Percentiles rank a stretch among this genome's conserved stretches.
phyloP scores from a whole-genome alignment of 1,140 invertebrate genomes.

The Druon quercuslanigerum region DNA sequence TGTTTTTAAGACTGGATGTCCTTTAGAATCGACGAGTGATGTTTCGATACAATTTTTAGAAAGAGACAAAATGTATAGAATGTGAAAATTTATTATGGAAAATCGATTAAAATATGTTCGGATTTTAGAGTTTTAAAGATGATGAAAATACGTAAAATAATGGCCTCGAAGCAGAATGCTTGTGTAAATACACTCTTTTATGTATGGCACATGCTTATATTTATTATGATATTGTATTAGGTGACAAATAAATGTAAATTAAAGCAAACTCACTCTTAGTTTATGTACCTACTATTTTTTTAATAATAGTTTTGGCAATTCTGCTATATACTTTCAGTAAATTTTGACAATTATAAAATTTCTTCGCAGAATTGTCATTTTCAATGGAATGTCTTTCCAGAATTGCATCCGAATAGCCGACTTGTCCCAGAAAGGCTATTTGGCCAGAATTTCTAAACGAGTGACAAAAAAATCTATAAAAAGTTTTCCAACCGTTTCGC shows the following conservation, averaged over 20 bases:
- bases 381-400: too few species aligned
- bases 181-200: constrained; percentile 68
- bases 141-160: constrained; percentile 65
- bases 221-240: constrained; percentile 70
- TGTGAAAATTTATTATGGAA: constrained; percentile 58
- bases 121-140: constrained; percentile 45
- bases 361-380: too few species aligned
- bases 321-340: too few species aligned
- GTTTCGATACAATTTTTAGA: constrained; percentile 44
- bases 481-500: too few species aligned
- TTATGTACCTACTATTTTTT: not conserved
- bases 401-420: too few species aligned
- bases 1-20: constrained; percentile 61
- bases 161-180: constrained; percentile 65
- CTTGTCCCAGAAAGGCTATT: too few species aligned
- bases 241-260: constrained; percentile 66
- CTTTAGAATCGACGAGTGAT: constrained; percentile 56
- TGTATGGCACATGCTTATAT: constrained; percentile 68
- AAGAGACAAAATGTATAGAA: constrained; percentile 54
- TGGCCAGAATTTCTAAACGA: too few species aligned
- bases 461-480: too few species aligned
- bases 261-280: not conserved
- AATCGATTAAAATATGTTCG: constrained; percentile 41
- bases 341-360: too few species aligned
- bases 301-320: not conserved